Evolutionary conservation across 2,797 vertebrate genomes (phyloP).

Genomic region (Euthynnus affinis): DNA sequence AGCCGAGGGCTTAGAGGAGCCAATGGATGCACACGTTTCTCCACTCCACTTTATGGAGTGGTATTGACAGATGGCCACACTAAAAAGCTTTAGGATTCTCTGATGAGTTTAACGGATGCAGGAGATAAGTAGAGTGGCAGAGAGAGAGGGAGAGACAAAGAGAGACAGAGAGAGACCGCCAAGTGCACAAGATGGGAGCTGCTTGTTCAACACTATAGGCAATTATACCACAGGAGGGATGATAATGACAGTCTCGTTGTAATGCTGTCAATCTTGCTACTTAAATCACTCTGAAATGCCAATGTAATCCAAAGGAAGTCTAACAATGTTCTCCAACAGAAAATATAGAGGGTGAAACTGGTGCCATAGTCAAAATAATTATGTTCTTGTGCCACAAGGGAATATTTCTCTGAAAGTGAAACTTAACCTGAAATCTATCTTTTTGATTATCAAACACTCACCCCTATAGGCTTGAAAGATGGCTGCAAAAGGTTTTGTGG

Average conservation of each 20-base stretch:
- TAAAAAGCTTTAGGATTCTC: conserved; percentile 79
- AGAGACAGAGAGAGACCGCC: conserved; percentile 40
- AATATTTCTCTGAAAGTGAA: conserved; percentile 43
- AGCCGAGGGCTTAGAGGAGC: conserved; percentile 67
- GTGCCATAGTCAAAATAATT: conserved; percentile 51
- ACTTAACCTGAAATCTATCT: conserved; percentile 40
- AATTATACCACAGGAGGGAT: conserved; percentile 76
- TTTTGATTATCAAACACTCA: conserved; percentile 25
- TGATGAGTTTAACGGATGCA: conserved; percentile 70
- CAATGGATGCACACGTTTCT: conserved; percentile 65
- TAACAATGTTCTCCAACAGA: conserved; percentile 44
- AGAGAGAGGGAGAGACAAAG: conserved; percentile 8
- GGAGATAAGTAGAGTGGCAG: conserved; percentile 48
- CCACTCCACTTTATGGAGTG: conserved; percentile 79
- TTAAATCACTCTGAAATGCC: conserved; percentile 75
- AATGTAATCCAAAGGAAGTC: conserved; percentile 48
- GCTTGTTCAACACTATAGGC: conserved; percentile 74
- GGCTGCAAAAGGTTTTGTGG: conserved; percentile 13
- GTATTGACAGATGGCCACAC: conserved; percentile 84
- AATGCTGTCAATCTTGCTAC: conserved; percentile 70
- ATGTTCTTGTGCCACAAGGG: conserved; percentile 42
- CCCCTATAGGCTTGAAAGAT: conserved; percentile 3
- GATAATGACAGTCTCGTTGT: conserved; percentile 73
- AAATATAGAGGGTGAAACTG: conserved; percentile 36
- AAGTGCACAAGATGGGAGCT: conserved; percentile 63